Conservation (phyloP, 2,797 vertebrate genomes). For the Premnoplex brunnescens region DNA sequence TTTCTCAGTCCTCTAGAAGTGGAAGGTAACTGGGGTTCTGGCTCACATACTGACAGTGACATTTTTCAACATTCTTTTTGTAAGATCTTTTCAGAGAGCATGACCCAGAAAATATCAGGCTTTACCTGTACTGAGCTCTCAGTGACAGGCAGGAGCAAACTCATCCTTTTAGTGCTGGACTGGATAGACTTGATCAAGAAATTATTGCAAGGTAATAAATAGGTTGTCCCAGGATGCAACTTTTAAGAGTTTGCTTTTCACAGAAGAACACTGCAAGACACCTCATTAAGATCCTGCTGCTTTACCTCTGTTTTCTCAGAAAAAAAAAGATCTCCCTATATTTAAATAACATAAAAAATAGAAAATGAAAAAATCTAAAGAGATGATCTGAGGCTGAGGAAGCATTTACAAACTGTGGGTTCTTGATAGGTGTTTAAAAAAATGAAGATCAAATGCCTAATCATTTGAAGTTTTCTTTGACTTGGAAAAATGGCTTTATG, state of each 20-base stretch:
- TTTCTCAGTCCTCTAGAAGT: background rate
- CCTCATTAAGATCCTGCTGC: background rate
- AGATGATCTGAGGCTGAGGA: background rate
- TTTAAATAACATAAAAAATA: background rate
- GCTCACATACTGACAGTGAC: background rate
- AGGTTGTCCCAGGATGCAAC: background rate
- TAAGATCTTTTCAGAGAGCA: background rate
- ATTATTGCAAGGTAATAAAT: background rate
- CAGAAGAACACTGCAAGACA: background rate
- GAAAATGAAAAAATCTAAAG: background rate
- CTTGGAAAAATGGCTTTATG: background rate
- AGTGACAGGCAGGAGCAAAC: background rate
- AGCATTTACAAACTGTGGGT: background rate
- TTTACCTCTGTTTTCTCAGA: background rate
- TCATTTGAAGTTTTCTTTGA: background rate
- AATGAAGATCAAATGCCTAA: background rate
- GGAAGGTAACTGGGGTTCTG: background rate
- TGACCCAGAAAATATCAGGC: conserved; percentile 39
- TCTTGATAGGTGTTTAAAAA: background rate
- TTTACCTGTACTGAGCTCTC: background rate
- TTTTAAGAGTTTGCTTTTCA: background rate
- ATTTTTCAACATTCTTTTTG: background rate
- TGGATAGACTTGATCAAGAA: background rate
- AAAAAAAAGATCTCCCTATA: background rate
- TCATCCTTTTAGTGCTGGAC: background rate